Conservation (phyloP, 1,140 invertebrate species). For the Drosophila pseudoananassae region DNA sequence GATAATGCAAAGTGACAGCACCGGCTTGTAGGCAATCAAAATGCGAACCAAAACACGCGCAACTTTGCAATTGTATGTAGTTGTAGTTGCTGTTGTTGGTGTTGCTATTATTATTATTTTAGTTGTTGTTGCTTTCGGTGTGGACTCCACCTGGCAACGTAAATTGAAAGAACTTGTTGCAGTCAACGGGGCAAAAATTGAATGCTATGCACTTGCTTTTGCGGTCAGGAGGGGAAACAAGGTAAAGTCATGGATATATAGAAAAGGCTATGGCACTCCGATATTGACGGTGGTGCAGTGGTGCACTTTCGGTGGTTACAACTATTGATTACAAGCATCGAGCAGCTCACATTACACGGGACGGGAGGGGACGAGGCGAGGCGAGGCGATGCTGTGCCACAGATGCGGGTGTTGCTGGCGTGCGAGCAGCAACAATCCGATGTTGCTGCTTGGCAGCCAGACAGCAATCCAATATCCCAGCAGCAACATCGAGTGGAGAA, state of each 20-base stretch:
- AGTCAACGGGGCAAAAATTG: slow-evolving; percentile 73
- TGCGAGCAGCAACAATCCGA: slow-evolving; percentile 55
- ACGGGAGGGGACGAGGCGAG: background rate
- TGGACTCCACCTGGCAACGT: slow-evolving; percentile 56
- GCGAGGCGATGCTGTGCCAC: background rate
- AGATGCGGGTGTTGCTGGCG: slow-evolving; percentile 72
- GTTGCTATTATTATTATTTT: slow-evolving; percentile 4
- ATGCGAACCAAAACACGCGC: slow-evolving; percentile 75
- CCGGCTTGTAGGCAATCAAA: slow-evolving; percentile 79
- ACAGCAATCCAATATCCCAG: slow-evolving; percentile 44
- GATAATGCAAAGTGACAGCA: slow-evolving; percentile 79
- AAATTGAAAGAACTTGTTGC: slow-evolving; percentile 83
- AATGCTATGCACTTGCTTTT: slow-evolving; percentile 79
- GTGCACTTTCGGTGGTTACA: slow-evolving; percentile 74
- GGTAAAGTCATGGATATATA: background rate
- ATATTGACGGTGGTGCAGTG: slow-evolving; percentile 43
- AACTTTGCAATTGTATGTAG: slow-evolving; percentile 48
- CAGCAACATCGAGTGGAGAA: slow-evolving; percentile 17
- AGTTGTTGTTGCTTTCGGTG: slow-evolving; percentile 4
- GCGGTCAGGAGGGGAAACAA: slow-evolving; percentile 60
- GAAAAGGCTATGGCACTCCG: slow-evolving; percentile 1
- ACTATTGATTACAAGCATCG: slow-evolving; percentile 79
- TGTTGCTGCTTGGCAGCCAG: slow-evolving; percentile 29
- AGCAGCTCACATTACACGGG: slow-evolving; percentile 69
- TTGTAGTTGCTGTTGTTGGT: slow-evolving; percentile 27